Evolutionary conservation across 2,888 invertebrate species (phyloP), one percentile per base, ranked within the genome.

Genomic region (Synanthedon vespiformis): DNA sequence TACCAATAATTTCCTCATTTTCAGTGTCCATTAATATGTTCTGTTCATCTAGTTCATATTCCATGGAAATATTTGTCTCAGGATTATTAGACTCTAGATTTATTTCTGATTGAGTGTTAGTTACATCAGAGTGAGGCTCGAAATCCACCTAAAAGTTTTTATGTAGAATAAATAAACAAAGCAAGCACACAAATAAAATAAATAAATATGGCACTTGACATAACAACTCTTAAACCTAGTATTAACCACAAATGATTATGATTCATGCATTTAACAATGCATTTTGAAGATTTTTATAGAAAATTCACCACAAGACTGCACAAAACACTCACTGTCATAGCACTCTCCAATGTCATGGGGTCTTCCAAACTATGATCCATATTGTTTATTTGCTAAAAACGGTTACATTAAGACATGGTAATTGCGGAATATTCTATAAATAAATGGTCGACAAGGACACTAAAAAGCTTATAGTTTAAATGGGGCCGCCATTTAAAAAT

Each of bases 401-500:
- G 34, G 10, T 10, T 34, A 34, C 8, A 34, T 34, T 34, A 34
- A 40, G 27, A 51, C 14, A 22, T 27, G n/a, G 13, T 12, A 41
- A n/a, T 51, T 12, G 10, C 34, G 10, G 34, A 34, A 34, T 34
- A 34, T 34, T 34, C 34, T 34, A 34, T 34, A 34, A 34, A 34
- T 34, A 34, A 34, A 34, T 34, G 34, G 34, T 34, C 34, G 54
- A 51, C 52, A 53, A 50, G 56, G 63, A 69, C 68, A 61, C 62
- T 57, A 58, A 63, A 67, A 67, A 63, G 57, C 78, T 61, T 64
- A 65, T 67, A 79, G 80, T 87, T 88, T 69, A 86, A 88, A 88
- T 72, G 84, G 77, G 79, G 81, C 88, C 88, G 88, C 88, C 88
- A 88, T 88, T 85, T 82, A 86, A 83, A 64, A 71, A 73, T 84